Conservation (phyloP, 2,113 vertebrate species). For the Psophia crepitans region DNA sequence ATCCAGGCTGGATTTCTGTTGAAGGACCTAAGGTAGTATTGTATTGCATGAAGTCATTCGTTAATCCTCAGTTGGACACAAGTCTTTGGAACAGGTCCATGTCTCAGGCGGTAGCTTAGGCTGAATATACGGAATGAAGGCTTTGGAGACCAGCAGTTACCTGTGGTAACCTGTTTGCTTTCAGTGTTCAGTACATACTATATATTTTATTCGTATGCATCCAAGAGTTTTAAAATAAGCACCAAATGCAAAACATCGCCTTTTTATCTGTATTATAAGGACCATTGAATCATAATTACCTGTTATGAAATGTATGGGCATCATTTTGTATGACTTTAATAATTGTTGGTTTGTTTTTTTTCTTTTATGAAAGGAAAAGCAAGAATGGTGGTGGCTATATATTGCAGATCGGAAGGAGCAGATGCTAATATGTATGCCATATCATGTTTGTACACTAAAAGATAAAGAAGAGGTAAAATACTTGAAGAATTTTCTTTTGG, state of each 20-base stretch:
- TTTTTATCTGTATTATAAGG: not conserved
- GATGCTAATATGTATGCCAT: constrained; percentile 95
- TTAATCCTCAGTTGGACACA: not conserved
- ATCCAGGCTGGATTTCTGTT: not conserved
- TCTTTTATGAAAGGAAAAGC: constrained; percentile 83
- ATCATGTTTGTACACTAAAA: constrained; percentile 95
- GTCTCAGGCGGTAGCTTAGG: not conserved
- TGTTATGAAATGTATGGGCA: not conserved
- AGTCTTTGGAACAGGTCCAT: not conserved
- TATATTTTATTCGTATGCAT: not conserved
- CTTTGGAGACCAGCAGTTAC: not conserved
- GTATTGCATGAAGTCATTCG: accelerated
- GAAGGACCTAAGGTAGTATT: not conserved
- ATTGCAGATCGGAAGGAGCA: constrained; percentile 95
- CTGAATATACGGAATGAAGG: not conserved
- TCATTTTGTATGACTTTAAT: not conserved
- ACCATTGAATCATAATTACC: not conserved
- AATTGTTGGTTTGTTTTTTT: not conserved
- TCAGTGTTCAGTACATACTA: not conserved
- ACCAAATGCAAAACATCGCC: not conserved
- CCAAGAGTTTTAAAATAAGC: not conserved
- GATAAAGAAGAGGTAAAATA: constrained; percentile 91
- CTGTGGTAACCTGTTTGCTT: not conserved
- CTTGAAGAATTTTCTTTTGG: not conserved
- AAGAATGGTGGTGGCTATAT: constrained; percentile 99